Percentiles rank a stretch among this genome's conserved stretches.
Conservation (phyloP, 2,888 invertebrate species). For the Pristionchus japonicus region DNA sequence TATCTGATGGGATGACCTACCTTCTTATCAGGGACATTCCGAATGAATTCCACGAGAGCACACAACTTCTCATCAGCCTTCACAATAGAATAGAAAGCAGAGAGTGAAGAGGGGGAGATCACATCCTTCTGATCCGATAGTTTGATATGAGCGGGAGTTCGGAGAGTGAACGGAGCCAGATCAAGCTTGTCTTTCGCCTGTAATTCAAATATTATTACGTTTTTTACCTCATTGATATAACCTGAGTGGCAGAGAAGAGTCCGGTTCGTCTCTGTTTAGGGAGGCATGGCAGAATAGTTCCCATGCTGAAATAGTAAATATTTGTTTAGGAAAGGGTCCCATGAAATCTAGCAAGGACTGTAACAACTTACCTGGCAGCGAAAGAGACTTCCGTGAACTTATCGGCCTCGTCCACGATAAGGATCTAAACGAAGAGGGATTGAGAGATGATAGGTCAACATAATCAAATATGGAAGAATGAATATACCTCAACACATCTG, state of each 20-base stretch:
- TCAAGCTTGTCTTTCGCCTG: slow-evolving; percentile 88
- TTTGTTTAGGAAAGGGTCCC: too few species aligned
- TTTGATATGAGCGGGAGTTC: slow-evolving; percentile 67
- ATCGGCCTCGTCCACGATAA: slow-evolving; percentile 97
- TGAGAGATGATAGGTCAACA: neutral
- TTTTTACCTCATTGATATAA: neutral
- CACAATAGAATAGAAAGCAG: slow-evolving; percentile 57
- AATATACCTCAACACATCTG: slow-evolving; percentile 48
- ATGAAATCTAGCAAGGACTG: too few species aligned
- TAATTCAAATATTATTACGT: neutral
- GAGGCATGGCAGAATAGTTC: slow-evolving; percentile 89
- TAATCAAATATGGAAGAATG: neutral
- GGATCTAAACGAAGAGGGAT: slow-evolving; percentile 82
- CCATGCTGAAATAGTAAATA: slow-evolving; percentile 81
- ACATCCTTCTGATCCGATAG: slow-evolving; percentile 56
- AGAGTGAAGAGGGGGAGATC: slow-evolving; percentile 58
- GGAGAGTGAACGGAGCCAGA: slow-evolving; percentile 88
- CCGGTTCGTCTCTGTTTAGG: slow-evolving; percentile 95
- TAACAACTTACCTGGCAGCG: slow-evolving; percentile 79
- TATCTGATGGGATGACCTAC: slow-evolving; percentile 62
- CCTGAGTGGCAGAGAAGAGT: slow-evolving; percentile 98
- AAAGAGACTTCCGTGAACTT: slow-evolving; percentile 93
- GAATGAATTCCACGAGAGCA: slow-evolving; percentile 85
- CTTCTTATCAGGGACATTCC: slow-evolving; percentile 75
- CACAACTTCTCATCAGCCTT: slow-evolving; percentile 85